Evolutionary conservation across 2,113 vertebrate genomes (phyloP).

Genomic region (Pica pica): DNA sequence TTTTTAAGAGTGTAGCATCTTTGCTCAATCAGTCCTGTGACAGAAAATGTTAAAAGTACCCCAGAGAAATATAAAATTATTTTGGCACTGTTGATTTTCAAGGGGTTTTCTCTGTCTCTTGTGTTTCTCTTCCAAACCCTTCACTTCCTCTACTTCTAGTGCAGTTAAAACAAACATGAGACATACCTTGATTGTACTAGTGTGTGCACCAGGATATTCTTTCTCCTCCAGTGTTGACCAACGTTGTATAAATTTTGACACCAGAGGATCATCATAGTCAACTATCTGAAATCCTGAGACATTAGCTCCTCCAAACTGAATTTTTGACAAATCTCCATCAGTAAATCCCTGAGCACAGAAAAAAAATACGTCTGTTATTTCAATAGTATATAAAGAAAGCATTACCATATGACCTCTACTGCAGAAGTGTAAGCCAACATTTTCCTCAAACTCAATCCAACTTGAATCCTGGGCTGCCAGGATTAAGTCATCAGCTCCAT

Average conservation of each 20-base stretch:
- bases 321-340: constrained; percentile 95
- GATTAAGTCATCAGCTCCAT: neutral
- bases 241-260: constrained; percentile 95
- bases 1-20: neutral
- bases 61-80: neutral
- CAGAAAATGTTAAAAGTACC: neutral
- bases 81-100: neutral
- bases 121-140: neutral
- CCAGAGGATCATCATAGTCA: constrained; percentile 94
- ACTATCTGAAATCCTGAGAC: constrained; percentile 99
- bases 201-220: constrained; percentile 96
- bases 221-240: constrained; percentile 98
- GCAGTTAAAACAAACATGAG: neutral
- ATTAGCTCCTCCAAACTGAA: constrained; percentile 97
- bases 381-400: neutral
- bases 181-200: constrained; percentile 87
- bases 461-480: neutral
- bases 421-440: neutral
- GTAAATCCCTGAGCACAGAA: constrained; percentile 86
- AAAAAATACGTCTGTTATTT: neutral
- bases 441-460: neutral
- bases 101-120: neutral
- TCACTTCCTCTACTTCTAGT: neutral
- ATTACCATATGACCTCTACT: neutral
- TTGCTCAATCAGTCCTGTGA: neutral